Base-by-base conservation (phyloP, 1,140 invertebrate species). In the Drosophila grimshawi region DNA sequence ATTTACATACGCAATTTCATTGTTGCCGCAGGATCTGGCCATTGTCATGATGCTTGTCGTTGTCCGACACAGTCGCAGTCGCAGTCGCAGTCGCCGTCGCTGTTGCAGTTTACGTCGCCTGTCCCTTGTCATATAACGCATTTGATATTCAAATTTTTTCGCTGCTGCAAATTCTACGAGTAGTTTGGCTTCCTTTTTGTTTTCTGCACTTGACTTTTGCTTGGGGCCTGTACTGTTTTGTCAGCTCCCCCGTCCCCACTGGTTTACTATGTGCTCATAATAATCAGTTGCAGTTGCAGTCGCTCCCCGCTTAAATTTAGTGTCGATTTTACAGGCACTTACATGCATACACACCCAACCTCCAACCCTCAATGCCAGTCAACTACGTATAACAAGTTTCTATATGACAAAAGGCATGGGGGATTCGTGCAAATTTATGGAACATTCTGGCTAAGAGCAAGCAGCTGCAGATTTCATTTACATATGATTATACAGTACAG, bases 1-100 rank as follows among this genome's bases (percentile, higher is more conserved):
- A 89, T 89, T 89, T 89, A 89, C 85, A 89, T 89, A 89, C 85
- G 85, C 85, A 89, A 89, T 89, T 89, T 89, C 80, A 89, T 89
- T 89, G 85, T 89, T 89, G 85, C 85, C 85, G 80, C 80, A 74
- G 80, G 85, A 80, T 78, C 83, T 80, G 76, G 65, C 79, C 78
- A 67, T 76, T 76, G 77, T 79, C 73, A 63, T 81, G 53, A 57
- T 81, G 61, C 59, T 74, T 29, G 41, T 63, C 77, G 29, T 30
- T 27, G 19, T 33, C 69, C 19, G n/a, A 6, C 57, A 10, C 41
- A 19, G 10, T 46, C 37, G 32, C 64, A n/a, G 35, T 27, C 35
- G 27, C 52, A 33, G 5, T 35, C 37, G 37, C 61, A 51, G 35
- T 63, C 53, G 39, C 52, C 68, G 48, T 32, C 63, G 48, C 43